These are phyloP conservation scores for Microcebus murinus DNA, from an alignment of 2,113 vertebrate genomes.

Conservation along the genomic window DNA sequence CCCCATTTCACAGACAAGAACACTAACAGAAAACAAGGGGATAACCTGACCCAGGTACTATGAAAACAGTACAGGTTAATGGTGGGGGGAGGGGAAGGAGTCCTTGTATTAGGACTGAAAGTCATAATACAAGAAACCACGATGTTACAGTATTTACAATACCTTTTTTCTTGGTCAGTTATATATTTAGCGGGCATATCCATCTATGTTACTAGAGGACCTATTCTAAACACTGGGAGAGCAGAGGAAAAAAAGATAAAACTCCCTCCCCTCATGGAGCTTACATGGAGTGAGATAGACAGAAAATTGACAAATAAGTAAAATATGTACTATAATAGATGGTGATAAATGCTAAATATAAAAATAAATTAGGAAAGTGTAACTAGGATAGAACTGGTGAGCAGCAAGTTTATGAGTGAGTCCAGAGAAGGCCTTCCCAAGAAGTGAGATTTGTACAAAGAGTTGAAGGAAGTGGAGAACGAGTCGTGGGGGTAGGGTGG, in stretches of 20 bases:
- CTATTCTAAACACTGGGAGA: not conserved
- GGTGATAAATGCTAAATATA: not conserved
- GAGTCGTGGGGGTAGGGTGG: no score
- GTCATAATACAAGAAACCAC: not conserved
- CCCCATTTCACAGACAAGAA: conserved; percentile 36
- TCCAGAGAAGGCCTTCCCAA: not conserved
- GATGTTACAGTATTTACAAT: not conserved
- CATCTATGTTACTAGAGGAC: not conserved
- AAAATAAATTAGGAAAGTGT: not conserved
- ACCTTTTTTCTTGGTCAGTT: not conserved
- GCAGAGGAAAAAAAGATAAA: not conserved
- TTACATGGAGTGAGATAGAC: not conserved
- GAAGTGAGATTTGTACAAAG: not conserved
- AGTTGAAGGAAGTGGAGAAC: not conserved
- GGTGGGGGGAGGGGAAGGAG: not conserved
- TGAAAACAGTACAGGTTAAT: not conserved
- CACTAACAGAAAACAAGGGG: not conserved
- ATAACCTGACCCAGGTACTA: not conserved
- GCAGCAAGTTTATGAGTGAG: not conserved
- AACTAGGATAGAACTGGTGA: not conserved
- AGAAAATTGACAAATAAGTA: not conserved
- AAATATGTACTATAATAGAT: not conserved
- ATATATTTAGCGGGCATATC: not conserved
- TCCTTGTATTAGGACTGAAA: not conserved
- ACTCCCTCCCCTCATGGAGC: not conserved